Evolutionary conservation across 2,113 vertebrate species (phyloP).

Genomic region (Notothenia coriiceps): DNA sequence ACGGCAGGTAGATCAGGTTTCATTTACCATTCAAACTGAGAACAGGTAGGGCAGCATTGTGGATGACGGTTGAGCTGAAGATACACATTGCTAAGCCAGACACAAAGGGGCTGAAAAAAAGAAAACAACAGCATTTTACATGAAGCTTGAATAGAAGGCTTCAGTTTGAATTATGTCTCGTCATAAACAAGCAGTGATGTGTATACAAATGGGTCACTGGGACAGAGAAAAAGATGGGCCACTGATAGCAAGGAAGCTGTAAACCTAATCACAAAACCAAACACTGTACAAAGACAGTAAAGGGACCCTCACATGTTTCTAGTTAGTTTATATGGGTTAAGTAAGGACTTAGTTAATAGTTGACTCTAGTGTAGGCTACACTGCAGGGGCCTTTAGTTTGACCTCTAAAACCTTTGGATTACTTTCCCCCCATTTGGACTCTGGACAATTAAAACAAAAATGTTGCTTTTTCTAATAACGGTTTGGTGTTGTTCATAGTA

Average conservation of each 20-base stretch:
- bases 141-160: neutral
- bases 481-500: neutral
- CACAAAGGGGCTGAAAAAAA: constrained; percentile 16
- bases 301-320: neutral
- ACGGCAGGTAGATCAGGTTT: constrained; percentile 55
- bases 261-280: constrained; percentile 1
- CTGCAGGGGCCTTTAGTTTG: neutral
- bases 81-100: constrained; percentile 4
- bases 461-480: neutral
- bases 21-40: constrained; percentile 45
- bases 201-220: constrained; percentile 50
- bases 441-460: neutral
- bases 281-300: neutral
- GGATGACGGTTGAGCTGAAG: constrained; percentile 35
- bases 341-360: constrained; percentile 58
- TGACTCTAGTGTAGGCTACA: constrained; percentile 22
- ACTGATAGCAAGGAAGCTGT: neutral
- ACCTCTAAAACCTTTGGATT: neutral
- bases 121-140: neutral
- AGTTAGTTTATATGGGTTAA: constrained; percentile 4
- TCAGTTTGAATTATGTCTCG: constrained; percentile 1
- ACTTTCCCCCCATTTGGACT: neutral
- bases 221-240: constrained; percentile 1
- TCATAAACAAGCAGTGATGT: neutral
- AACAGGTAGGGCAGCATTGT: constrained; percentile 69